A percentile compares a stretch with the other conserved stretches of the same genome.
Conservation (phyloP, 2,113 vertebrate species). For the Peromyscus californicus region DNA sequence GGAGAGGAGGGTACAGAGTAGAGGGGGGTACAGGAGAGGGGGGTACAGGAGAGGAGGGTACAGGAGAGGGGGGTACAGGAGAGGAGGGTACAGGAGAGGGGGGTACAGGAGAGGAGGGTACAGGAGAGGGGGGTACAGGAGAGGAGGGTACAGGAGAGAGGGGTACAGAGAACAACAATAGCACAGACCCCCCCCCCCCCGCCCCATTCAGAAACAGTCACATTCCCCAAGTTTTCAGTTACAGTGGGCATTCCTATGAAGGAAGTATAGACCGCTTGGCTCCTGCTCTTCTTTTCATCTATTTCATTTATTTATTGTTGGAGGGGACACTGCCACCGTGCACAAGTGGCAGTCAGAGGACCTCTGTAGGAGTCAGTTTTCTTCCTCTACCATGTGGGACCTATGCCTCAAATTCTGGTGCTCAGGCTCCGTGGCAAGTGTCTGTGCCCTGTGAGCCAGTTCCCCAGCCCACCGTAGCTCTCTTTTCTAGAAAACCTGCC, state of each 20-base stretch:
- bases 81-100: background rate
- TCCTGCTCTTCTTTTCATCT: background rate
- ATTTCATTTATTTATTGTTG: background rate
- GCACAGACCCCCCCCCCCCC: background rate
- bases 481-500: constrained; percentile 24
- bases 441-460: background rate
- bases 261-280: background rate
- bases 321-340: background rate
- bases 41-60: too few relatives aligned
- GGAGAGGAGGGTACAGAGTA: background rate
- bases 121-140: too few relatives aligned
- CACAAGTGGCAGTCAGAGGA: background rate
- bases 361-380: background rate
- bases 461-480: background rate
- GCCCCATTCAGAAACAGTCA: background rate
- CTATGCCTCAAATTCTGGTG: background rate
- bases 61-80: background rate
- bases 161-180: background rate
- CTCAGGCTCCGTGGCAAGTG: background rate
- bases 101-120: too few relatives aligned
- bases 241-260: background rate
- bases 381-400: background rate
- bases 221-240: background rate
- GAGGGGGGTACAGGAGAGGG: too few relatives aligned
- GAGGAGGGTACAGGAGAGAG: too few relatives aligned